Base-by-base conservation (phyloP, 1,140 invertebrate species). In the Aphis craccivora region DNA sequence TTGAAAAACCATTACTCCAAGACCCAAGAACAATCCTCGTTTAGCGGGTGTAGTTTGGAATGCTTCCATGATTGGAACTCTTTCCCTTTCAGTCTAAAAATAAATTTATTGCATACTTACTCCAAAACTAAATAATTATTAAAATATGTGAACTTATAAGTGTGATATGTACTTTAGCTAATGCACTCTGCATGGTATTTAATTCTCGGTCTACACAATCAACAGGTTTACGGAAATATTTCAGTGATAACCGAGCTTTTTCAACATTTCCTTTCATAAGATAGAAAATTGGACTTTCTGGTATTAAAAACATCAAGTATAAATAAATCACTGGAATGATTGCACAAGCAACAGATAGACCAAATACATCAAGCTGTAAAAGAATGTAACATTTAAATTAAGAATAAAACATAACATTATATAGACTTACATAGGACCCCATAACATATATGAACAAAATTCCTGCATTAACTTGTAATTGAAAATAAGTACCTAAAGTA, bases 1-100 rank as follows among this genome's bases (percentile, higher is more conserved):
- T 95, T 98, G 98, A 95, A 98, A 97, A 90, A 98, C 95, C 97
- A 98, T 98, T 2, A 98, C 95, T 30, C 97, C 96, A 94, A 97
- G 96, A 83, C 96, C 97, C 48, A 99, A 97, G 18, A 97, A 93
- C 14, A 98, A 95, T 18, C 97, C 97, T 95, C 97, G 98, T 40
- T 96, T 95, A 0, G 96, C 96, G 25, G 96, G 96, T 94, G 95
- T 96, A 89, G 96, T 96, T 6, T 95, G 95, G 22, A 97, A 96
- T 3, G 96, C 96, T 22, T 96, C 95, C 2, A 94, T 76, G 48
- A 97, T 96, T 3, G 97, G 96, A 0, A 96, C 94, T 1, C 94
- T 94, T 40, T 94, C 94, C 55, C 87, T 55, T 76, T 94, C 94
- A 81, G 93, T 94, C 94, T 93, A 94, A 67, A 83, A 81, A 55